Evolutionary conservation across 2,113 vertebrate species (phyloP), one percentile per base, ranked within the genome.

Genomic region (Chionodraco myersi): DNA sequence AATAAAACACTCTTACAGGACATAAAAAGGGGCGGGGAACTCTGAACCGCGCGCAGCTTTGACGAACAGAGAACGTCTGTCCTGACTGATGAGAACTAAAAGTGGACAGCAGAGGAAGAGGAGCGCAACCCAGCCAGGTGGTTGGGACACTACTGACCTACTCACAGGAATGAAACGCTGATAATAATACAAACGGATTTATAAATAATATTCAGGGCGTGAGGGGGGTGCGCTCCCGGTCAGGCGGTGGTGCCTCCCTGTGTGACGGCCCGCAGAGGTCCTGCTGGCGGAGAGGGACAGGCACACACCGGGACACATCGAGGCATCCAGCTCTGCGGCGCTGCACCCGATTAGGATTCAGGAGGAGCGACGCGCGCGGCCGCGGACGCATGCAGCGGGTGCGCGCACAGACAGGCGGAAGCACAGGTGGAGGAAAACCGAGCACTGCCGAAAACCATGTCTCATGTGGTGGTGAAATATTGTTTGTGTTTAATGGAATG

Each of bases 361-460:
- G 14, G n/a, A 36, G 45, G 72, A 72, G 57, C 34, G 16, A 51
- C 8, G 73, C 30, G 70, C 69, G 71, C 26, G 51, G 49, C 21
- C 21, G 21, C 21, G 21, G 21, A 26, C 36, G 54, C 30, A 53
- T 16, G 61, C 52, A 15, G 10, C 6, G 73, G 10, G 12, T 10
- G 64, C 59, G 82, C 73, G 12, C 72, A 26, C 59, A 26, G 10
- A 36, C 59, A 52, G 52, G 23, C 36, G 30, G 75, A 65, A 41
- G 73, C 65, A 75, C 83, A 86, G 67, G 78, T 76, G 81, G 71
- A 84, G 49, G 65, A 41, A 53, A 65, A 68, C 4, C 52, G 56
- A 69, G n/a, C 67, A 72, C 58, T 68, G 73, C 78, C 63, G 74
- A 12, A 14, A 56, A 47, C 23, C 45, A 34, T 23, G 23, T 23